A percentile compares a stretch with the other conserved stretches of the same genome.
phyloP scores from a whole-genome alignment of 2,888 invertebrate species.

The Campoplex nolae region DNA sequence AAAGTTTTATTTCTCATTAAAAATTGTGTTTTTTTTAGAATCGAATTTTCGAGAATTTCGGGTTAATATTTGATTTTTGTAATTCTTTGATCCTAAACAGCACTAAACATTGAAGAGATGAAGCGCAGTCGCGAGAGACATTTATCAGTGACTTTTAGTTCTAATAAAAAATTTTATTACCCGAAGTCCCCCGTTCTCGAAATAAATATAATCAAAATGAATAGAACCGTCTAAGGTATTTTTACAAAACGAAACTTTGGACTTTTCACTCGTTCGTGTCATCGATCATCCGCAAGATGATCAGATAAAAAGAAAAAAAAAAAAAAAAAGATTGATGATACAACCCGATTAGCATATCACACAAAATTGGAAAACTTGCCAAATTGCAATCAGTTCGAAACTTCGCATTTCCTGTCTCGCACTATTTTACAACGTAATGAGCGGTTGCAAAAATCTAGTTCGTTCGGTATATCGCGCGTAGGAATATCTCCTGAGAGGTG shows the following conservation, averaged over 20 bases:
- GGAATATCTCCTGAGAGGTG: neutral
- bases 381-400: conserved; percentile 60
- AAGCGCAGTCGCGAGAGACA: too few species aligned
- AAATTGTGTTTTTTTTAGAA: neutral
- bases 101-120: neutral
- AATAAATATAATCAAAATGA: neutral
- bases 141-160: neutral
- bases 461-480: conserved; percentile 41
- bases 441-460: conserved; percentile 57
- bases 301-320: neutral
- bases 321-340: conserved; percentile 14
- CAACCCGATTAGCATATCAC: conserved; percentile 20
- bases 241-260: neutral
- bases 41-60: neutral
- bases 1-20: neutral
- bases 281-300: neutral
- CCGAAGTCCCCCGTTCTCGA: neutral
- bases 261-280: neutral
- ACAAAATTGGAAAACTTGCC: conserved; percentile 55
- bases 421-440: conserved; percentile 5
- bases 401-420: conserved; percentile 31
- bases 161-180: neutral
- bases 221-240: neutral
- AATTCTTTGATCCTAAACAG: neutral
- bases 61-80: neutral